Base-by-base conservation (phyloP, 2,113 vertebrate species). In the Drymodes brunneopygia region DNA sequence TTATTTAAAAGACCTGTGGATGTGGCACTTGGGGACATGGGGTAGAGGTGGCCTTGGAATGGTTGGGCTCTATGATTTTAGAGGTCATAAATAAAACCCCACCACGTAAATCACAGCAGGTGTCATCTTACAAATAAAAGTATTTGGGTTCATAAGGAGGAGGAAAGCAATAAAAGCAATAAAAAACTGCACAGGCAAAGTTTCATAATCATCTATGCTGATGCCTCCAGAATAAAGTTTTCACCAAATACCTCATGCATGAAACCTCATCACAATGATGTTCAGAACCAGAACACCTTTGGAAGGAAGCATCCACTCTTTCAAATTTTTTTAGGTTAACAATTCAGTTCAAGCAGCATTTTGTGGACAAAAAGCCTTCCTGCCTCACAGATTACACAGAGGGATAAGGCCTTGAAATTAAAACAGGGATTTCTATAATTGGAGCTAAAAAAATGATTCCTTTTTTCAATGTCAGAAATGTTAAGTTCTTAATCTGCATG, bases 1-100 rank as follows among this genome's bases (percentile, higher is more conserved):
- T 61, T n/a, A 23, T 48, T 79, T 56, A 13, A 50, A 33, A 50
- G 7, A 11, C 12, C 5, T 62, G 22, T 42, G 15, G 25, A 42
- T 42, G 56, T 56, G 56, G n/a, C 54, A 28, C 47, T 14, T 42
- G 47, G 40, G 71, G 40, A 36, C 54, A 28, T 8, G 56, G 47
- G 18, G 7, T 2, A 10, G 38, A 67, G 47, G 12, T 69, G 79
- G 79, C 47, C 62, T 54, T 70, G 64, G 48, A 18, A 4, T 13
- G n/a, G 25, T 3, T 77, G 10, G 27, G 25, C 48, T 83, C 0
- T 0, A 8, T 70, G 31, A 11, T 40, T 2, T 40, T 5, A 27
- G n/a, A 35, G 11, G 5, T 50, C 22, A 28, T 62, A 70, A 83
- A 42, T 62, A 62, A 83, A 90, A 33, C 12, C 16, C 7, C 56